Evolutionary conservation across 2,797 vertebrate species (phyloP), one percentile per base, ranked within the genome.

Genomic region (Okamejei kenojei): DNA sequence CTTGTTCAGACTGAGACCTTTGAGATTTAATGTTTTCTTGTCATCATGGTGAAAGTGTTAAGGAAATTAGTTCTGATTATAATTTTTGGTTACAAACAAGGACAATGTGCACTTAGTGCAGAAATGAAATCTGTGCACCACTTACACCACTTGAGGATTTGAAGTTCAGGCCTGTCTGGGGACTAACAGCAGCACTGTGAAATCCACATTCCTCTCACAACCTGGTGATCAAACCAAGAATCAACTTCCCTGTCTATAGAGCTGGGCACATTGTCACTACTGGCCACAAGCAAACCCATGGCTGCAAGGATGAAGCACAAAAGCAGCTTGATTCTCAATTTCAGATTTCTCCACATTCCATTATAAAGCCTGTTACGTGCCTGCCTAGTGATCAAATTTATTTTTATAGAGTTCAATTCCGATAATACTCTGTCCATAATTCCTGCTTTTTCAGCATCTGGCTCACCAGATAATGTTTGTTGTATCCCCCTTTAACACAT

Each of bases 151-250:
- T 45, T 23, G 11, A 7, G 11, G 26, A 54, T 26, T 45, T 54
- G 90, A 58, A 74, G 13, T 76, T 92, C 6, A 26, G 71, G 76
- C 71, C 6, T 71, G 2, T 71, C 38, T 76, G 90, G 61, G n/a
- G 7, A 29, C 10, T 19, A 76, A 92, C 68, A 74, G 38, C 35
- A 92, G 26, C 11, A 54, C 7, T 71, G 88, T 71, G 9, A 10
- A 90, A 8, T 71, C 65, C 32, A 92, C 71, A n/a, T 74, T 54
- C 90, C 71, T 76, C 90, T 92, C 21, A 26, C 38, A 90, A 71
- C 65, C 32, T 90, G 35, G 35, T 26, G 21, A 74, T 90, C 54
- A n/a, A 74, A 68, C 26, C 90, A 92, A 88, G 61, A 23, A 35
- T 74, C 71, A 45, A 26, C 10, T 91, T 23, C 13, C 38, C n/a